Conservation (phyloP, 2,113 vertebrate genomes). For the Morone saxatilis region DNA sequence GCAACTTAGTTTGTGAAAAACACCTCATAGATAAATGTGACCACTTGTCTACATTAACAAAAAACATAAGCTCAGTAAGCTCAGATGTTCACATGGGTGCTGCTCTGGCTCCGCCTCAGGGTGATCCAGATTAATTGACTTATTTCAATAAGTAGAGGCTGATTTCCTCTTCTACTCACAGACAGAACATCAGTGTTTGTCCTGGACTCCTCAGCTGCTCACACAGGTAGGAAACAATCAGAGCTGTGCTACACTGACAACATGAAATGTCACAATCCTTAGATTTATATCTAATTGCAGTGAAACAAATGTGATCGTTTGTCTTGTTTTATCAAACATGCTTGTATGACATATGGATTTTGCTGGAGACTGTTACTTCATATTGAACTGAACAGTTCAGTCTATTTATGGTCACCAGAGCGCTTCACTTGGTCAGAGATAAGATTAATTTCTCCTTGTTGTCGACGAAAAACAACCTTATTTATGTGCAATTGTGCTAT, state of each 20-base stretch:
- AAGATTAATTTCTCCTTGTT: background rate
- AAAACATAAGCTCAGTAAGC: constrained; percentile 6
- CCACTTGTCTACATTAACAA: background rate
- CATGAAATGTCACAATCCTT: background rate
- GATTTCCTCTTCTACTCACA: constrained; percentile 50
- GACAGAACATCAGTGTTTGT: constrained; percentile 29
- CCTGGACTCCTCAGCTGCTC: constrained; percentile 37
- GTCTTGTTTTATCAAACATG: too few relatives aligned
- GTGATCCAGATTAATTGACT: constrained; percentile 71
- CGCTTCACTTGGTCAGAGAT: background rate
- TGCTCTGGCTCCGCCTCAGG: constrained; percentile 57
- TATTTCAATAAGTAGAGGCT: constrained; percentile 45
- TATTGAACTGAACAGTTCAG: background rate
- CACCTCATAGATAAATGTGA: background rate
- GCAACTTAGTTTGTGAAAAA: background rate
- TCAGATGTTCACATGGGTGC: constrained; percentile 22
- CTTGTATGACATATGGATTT: background rate
- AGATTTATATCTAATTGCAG: too few relatives aligned
- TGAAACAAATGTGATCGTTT: too few relatives aligned
- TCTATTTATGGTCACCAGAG: background rate
- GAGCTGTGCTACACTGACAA: background rate
- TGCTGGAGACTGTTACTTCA: background rate
- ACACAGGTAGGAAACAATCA: constrained; percentile 62
- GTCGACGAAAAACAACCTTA: too few relatives aligned
- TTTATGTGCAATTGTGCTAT: too few relatives aligned